Evolutionary conservation across 64 coral and sea anemone species (phyloP).

Genomic region (Dendrophyllia cribrosa): DNA sequence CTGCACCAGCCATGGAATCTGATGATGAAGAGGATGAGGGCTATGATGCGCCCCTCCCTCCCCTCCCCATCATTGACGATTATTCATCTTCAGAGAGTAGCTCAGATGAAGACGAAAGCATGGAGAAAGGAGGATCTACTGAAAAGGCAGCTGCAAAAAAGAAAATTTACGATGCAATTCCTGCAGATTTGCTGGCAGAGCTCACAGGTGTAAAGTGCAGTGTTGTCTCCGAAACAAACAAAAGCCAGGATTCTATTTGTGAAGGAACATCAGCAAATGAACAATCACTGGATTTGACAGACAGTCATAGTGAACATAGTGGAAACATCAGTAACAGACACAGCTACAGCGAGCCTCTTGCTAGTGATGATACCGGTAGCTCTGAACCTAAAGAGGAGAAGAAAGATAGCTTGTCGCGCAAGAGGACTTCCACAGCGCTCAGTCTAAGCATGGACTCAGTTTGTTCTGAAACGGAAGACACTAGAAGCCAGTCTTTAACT

Average conservation of each 20-base stretch:
- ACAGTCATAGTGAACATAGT: slow-evolving; percentile 90
- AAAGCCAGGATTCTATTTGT: slow-evolving; percentile 44
- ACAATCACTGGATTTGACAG: slow-evolving; percentile 60
- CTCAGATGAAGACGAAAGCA: slow-evolving; percentile 90
- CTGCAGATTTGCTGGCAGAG: slow-evolving; percentile 40
- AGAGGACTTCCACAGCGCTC: slow-evolving; percentile 79
- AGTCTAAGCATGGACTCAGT: slow-evolving; percentile 79
- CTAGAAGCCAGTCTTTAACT: not conserved
- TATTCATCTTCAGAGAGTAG: slow-evolving; percentile 90
- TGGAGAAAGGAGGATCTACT: slow-evolving; percentile 32
- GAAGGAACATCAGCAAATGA: slow-evolving; percentile 46
- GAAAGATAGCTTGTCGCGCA: slow-evolving; percentile 61
- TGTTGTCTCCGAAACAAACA: not conserved
- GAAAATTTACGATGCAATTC: slow-evolving; percentile 34
- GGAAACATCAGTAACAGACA: slow-evolving; percentile 56
- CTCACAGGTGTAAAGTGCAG: slow-evolving; percentile 3
- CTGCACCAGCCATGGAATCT: not conserved
- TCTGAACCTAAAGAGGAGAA: slow-evolving; percentile 61
- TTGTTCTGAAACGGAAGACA: slow-evolving; percentile 65
- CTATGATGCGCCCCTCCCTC: slow-evolving; percentile 81
- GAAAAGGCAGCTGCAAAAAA: slow-evolving; percentile 11
- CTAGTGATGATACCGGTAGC: slow-evolving; percentile 71
- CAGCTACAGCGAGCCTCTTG: slow-evolving; percentile 79
- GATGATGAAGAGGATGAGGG: slow-evolving; percentile 28
- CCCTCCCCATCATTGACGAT: slow-evolving; percentile 64